Conservation (phyloP, 2,888 invertebrate genomes). For the Nasonovia ribisnigri region DNA sequence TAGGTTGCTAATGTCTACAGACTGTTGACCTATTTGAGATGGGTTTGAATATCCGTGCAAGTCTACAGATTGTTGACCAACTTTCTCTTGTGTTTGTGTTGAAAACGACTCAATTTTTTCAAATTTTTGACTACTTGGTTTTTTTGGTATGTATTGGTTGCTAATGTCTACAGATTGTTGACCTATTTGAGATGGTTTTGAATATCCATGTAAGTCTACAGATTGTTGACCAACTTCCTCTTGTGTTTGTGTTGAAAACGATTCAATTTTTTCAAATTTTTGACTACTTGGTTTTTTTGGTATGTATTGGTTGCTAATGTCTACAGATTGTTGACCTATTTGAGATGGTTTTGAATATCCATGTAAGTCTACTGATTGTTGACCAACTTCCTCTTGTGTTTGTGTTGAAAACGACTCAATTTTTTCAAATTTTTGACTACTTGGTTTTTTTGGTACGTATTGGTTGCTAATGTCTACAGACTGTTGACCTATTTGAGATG, state of each 20-base stretch:
- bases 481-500: slow-evolving; percentile 8
- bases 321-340: slow-evolving; percentile 25
- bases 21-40: slow-evolving; percentile 15
- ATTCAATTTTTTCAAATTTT: slow-evolving; percentile 26
- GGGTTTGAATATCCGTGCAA: background rate
- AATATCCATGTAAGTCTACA: too few species aligned
- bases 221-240: too few species aligned
- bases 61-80: slow-evolving; percentile 34
- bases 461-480: background rate
- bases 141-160: background rate
- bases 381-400: too few species aligned
- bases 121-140: background rate
- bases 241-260: slow-evolving; percentile 29
- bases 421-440: background rate
- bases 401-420: slow-evolving; percentile 26
- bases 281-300: background rate
- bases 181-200: too few species aligned
- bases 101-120: slow-evolving; percentile 41
- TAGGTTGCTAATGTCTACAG: background rate
- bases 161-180: background rate
- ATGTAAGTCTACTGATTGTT: too few species aligned
- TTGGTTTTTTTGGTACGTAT: background rate
- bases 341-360: background rate
- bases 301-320: background rate
- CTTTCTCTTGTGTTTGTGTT: background rate